These are phyloP conservation scores for Athene cunicularia DNA, from an alignment of 2,113 vertebrate species.

Conservation along the genomic window DNA sequence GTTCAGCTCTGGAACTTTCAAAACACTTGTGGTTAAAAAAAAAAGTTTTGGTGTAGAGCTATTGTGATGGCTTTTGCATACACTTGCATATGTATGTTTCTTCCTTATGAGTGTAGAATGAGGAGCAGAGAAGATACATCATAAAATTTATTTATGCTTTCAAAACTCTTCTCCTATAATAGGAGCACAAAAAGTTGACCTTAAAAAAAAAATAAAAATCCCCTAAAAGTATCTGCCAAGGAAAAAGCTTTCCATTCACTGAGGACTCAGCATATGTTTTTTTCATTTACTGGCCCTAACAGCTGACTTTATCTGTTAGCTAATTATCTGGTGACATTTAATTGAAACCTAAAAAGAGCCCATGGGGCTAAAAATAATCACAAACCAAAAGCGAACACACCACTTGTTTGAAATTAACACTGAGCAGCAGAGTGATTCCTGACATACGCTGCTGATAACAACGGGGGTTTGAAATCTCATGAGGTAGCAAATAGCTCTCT, in stretches of 20 bases:
- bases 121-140: neutral
- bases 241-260: neutral
- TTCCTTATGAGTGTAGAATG: neutral
- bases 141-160: neutral
- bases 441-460: neutral
- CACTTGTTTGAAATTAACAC: neutral
- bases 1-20: neutral
- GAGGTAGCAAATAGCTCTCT: neutral
- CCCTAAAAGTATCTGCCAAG: neutral
- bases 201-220: neutral
- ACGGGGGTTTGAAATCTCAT: fast-evolving
- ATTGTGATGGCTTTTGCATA: neutral
- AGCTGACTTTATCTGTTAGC: constrained; percentile 24
- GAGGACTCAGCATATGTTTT: neutral
- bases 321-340: constrained; percentile 49
- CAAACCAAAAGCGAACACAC: neutral
- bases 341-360: constrained; percentile 26
- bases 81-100: neutral
- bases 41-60: neutral
- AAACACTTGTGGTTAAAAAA: neutral
- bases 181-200: neutral
- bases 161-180: neutral
- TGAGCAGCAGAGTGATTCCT: neutral
- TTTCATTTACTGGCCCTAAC: neutral
- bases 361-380: constrained; percentile 52